Evolutionary conservation across 2,888 invertebrate species (phyloP).

Genomic region (Rhopalosiphum nymphaeae): DNA sequence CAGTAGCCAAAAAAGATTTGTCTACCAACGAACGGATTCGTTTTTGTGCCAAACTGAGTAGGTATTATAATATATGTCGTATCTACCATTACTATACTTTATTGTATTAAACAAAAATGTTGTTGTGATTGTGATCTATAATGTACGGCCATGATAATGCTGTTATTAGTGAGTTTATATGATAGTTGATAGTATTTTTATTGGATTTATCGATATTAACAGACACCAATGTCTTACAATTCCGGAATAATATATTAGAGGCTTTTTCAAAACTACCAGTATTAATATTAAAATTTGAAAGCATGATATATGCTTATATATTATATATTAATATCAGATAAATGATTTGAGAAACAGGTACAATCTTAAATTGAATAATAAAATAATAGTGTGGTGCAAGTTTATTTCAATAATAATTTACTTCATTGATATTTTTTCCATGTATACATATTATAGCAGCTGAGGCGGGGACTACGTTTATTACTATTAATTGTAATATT

Average conservation of each 20-base stretch:
- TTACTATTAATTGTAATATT: too few species aligned
- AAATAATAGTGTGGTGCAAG: neutral
- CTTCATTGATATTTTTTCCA: too few species aligned
- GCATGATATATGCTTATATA: neutral
- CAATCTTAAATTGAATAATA: too few species aligned
- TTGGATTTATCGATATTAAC: neutral
- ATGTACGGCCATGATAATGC: neutral
- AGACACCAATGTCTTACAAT: neutral
- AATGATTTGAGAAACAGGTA: neutral
- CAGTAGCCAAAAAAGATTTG: neutral
- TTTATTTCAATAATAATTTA: neutral
- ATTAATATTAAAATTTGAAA: neutral
- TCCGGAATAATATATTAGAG: neutral
- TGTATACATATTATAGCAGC: too few species aligned
- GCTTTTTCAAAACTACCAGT: neutral
- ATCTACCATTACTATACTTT: neutral
- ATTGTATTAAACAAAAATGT: neutral
- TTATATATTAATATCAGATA: neutral
- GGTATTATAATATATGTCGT: neutral
- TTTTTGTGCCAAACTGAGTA: constrained; percentile 18
- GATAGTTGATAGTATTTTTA: neutral
- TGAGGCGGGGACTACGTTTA: too few species aligned
- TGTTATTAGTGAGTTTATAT: neutral
- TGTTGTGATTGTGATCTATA: neutral
- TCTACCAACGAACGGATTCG: neutral